Percentiles rank a stretch among this genome's conserved stretches.
phyloP scores from a whole-genome alignment of 2,797 vertebrate species.

The Microctenopoma steveboyesi region DNA sequence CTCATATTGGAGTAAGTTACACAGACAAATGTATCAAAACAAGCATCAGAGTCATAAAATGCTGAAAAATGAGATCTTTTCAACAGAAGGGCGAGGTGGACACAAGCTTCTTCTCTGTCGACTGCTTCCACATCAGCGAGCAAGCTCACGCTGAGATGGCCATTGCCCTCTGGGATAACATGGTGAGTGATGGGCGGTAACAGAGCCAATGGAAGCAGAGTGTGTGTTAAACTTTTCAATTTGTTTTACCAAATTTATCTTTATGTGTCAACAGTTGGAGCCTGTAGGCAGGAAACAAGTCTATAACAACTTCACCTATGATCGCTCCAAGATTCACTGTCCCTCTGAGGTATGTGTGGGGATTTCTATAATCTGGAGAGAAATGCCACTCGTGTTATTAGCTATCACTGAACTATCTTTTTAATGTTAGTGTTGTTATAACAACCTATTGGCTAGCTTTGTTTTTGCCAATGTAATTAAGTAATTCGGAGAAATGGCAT shows the following conservation, averaged over 20 bases:
- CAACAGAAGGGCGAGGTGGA: slow-evolving; percentile 81
- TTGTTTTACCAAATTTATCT: slow-evolving; percentile 19
- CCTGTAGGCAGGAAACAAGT: slow-evolving; percentile 87
- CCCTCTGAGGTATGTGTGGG: slow-evolving; percentile 80
- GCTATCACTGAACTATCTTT: background rate
- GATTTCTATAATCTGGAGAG: background rate
- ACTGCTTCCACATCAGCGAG: slow-evolving; percentile 90
- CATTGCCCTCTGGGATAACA: slow-evolving; percentile 92
- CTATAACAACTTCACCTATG: slow-evolving; percentile 89
- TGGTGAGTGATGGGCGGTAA: slow-evolving; percentile 80
- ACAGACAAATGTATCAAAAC: slow-evolving; percentile 7
- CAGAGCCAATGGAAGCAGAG: background rate
- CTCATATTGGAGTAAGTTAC: slow-evolving; percentile 82
- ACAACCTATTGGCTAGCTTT: background rate
- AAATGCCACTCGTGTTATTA: background rate
- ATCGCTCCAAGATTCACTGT: slow-evolving; percentile 88
- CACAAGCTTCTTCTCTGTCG: slow-evolving; percentile 87
- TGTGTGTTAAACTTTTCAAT: slow-evolving; percentile 3
- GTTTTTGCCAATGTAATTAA: background rate
- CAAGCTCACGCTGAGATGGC: slow-evolving; percentile 90
- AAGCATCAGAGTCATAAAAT: slow-evolving; percentile 3
- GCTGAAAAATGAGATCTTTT: slow-evolving; percentile 10
- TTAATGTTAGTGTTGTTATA: background rate
- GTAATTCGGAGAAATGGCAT: no score
- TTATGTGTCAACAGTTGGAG: slow-evolving; percentile 84